Evolutionary conservation across 2,113 vertebrate species (phyloP).

Genomic region (Phyllopteryx taeniolatus): DNA sequence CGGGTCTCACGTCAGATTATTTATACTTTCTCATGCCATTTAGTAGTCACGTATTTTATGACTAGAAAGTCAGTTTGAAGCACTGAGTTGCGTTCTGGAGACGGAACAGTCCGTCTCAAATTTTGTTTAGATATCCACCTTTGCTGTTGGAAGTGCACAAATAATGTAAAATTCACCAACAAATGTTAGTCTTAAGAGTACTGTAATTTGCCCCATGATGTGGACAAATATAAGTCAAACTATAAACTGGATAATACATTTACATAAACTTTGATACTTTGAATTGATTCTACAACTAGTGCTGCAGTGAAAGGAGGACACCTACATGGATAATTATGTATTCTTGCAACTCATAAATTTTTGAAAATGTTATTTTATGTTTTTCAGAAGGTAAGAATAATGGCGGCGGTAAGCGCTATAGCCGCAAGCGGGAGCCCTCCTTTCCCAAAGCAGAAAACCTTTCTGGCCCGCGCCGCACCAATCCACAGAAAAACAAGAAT

Average conservation of each 20-base stretch:
- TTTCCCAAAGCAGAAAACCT: slow-evolving; percentile 91
- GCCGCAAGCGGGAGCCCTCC: slow-evolving; percentile 89
- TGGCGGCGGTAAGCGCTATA: slow-evolving; percentile 87
- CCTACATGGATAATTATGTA: neutral
- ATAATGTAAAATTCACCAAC: neutral
- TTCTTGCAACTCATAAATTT: neutral
- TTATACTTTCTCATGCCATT: neutral
- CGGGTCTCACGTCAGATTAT: neutral
- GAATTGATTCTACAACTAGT: neutral
- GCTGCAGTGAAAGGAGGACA: neutral
- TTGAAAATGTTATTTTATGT: neutral
- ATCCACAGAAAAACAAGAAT: slow-evolving; percentile 99
- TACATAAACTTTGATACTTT: neutral
- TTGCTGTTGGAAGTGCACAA: neutral
- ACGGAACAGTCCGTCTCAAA: neutral
- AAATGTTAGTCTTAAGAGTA: neutral
- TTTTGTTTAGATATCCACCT: neutral
- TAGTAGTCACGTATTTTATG: neutral
- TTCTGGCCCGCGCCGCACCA: slow-evolving; percentile 86
- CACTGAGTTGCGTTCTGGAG: neutral
- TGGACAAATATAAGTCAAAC: neutral
- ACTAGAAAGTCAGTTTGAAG: neutral
- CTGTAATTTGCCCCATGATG: neutral
- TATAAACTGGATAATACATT: neutral
- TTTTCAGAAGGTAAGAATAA: slow-evolving; percentile 89